These are phyloP conservation scores for Hydractinia symbiolongicarpus DNA, from an alignment of 30 jellyfish, hydroid and myxozoan species.

Conservation along the genomic window DNA sequence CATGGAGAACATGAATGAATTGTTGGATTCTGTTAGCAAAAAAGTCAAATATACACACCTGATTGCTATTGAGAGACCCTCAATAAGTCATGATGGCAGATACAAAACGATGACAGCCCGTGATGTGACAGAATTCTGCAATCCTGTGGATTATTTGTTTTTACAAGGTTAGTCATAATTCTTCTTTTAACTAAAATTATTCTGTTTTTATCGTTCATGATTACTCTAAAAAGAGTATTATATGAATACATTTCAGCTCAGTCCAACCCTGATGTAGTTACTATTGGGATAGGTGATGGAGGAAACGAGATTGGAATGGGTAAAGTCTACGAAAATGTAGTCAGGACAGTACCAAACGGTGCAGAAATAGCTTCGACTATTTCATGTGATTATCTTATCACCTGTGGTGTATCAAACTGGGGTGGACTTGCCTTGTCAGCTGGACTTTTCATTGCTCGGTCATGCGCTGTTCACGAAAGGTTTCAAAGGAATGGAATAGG, in stretches of 20 bases:
- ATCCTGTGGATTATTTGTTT: constrained; percentile 68
- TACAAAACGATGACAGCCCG: constrained; percentile 59
- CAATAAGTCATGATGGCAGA: constrained; percentile 35
- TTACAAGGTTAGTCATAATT: constrained; percentile 44
- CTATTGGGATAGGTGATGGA: constrained; percentile 97
- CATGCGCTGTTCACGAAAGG: constrained; percentile 86
- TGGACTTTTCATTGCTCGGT: constrained; percentile 39
- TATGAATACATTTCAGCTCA: not conserved
- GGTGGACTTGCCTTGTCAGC: constrained; percentile 87
- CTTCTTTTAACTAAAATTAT: not conserved
- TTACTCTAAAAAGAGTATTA: not conserved
- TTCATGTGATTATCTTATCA: constrained; percentile 49
- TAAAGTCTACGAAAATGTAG: constrained; percentile 52
- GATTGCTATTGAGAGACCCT: constrained; percentile 80
- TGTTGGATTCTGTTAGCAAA: constrained; percentile 45
- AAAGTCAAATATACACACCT: constrained; percentile 60
- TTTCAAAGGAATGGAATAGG: constrained; percentile 74
- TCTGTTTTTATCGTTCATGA: not conserved
- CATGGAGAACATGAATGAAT: constrained; percentile 14
- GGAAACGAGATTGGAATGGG: constrained; percentile 97
- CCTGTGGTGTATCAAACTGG: constrained; percentile 95
- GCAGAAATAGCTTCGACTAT: constrained; percentile 48
- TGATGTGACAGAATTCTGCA: constrained; percentile 45
- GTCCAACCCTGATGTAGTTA: constrained; percentile 29
- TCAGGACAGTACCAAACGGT: constrained; percentile 47